Evolutionary conservation across 2,797 vertebrate species (phyloP).

Genomic region (Squalus acanthias): DNA sequence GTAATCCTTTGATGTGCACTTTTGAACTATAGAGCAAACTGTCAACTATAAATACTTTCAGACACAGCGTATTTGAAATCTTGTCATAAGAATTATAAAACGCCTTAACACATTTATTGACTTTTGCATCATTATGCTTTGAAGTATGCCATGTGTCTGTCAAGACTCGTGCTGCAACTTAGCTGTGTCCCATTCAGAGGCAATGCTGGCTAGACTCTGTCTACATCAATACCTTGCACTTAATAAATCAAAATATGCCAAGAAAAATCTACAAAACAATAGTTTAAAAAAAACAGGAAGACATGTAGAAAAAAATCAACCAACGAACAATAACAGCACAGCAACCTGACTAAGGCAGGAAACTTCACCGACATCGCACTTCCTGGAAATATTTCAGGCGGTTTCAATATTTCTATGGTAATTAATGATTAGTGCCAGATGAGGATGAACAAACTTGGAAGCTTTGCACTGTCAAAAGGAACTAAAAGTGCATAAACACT

Average conservation of each 20-base stretch:
- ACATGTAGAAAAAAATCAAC: constrained; percentile 44
- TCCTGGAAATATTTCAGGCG: constrained; percentile 48
- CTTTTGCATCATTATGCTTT: neutral
- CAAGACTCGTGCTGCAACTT: neutral
- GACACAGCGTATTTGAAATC: neutral
- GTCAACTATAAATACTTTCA: constrained; percentile 8
- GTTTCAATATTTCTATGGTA: constrained; percentile 41
- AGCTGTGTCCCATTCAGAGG: neutral
- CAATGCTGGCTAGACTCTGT: neutral
- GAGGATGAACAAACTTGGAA: constrained; percentile 41
- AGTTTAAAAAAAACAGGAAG: constrained; percentile 54
- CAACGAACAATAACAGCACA: constrained; percentile 52
- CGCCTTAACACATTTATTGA: neutral
- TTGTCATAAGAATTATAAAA: neutral
- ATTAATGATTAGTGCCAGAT: constrained; percentile 40
- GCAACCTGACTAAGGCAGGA: constrained; percentile 50
- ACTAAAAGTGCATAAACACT: neutral
- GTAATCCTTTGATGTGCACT: neutral
- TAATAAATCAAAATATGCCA: constrained; percentile 42
- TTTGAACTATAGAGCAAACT: constrained; percentile 1
- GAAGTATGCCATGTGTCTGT: neutral
- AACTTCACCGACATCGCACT: constrained; percentile 51
- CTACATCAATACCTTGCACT: neutral
- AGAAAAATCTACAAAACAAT: constrained; percentile 51
- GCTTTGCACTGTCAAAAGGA: neutral